These are phyloP conservation scores for Heterohyrax brucei DNA, from an alignment of 2,797 vertebrate species.

Conservation along the genomic window DNA sequence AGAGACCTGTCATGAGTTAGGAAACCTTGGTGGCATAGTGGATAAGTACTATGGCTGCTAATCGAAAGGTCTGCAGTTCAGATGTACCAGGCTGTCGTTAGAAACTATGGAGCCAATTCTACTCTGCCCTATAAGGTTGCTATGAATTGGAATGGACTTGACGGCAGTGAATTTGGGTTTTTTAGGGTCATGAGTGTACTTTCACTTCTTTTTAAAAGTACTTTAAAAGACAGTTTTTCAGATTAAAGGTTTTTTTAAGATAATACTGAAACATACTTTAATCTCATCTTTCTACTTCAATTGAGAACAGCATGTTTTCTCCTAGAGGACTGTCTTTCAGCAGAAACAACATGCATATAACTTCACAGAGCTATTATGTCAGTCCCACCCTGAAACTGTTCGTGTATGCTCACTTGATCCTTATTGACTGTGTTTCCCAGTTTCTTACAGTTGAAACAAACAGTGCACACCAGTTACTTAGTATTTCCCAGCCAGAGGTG, in stretches of 20 bases:
- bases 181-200: background rate
- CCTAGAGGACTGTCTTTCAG: slow-evolving; percentile 25
- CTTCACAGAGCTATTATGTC: slow-evolving; percentile 13
- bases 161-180: too few species aligned
- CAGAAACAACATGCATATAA: background rate
- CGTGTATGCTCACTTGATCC: background rate
- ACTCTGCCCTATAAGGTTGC: too few species aligned
- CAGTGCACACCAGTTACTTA: background rate
- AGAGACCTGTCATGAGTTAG: background rate
- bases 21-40: too few species aligned
- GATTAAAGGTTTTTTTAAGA: slow-evolving; percentile 54
- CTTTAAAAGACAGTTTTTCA: slow-evolving; percentile 32
- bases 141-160: too few species aligned
- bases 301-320: background rate
- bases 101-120: too few species aligned
- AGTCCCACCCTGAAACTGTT: background rate
- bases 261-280: slow-evolving; percentile 43
- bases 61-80: too few species aligned
- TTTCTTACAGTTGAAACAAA: slow-evolving; percentile 58
- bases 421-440: slow-evolving; percentile 23
- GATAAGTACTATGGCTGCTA: too few species aligned
- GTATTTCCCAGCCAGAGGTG: slow-evolving; percentile 12
- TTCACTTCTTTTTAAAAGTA: slow-evolving; percentile 18
- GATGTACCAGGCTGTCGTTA: too few species aligned
- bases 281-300: slow-evolving; percentile 35